Base-by-base conservation (phyloP, 2,113 vertebrate genomes). In the Anarrhichthys ocellatus region DNA sequence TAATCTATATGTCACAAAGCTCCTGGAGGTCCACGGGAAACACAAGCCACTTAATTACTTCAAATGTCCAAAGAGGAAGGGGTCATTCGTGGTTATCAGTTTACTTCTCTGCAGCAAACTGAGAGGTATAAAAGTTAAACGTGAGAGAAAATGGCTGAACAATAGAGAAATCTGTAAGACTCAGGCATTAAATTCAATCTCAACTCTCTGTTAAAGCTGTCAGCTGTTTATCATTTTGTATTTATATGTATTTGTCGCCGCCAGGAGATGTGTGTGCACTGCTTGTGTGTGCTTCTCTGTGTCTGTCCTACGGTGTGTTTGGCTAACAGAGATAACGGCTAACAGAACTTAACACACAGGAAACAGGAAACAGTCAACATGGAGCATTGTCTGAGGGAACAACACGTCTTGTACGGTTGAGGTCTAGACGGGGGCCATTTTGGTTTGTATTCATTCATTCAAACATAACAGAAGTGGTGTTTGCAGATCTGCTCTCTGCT, bases 1-100 rank as follows among this genome's bases (percentile, higher is more conserved):
- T 14, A 52, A 52, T 52, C 63, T 20, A 54, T 36, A 17, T 9
- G 46, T 38, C 56, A 54, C 40, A 62, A 29, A 36, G 56, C 20
- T 73, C 76, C 14, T 29, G 38, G 9, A 40, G 18, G 52, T 58
- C 32, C 38, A 9, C 18, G 2, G 14, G 14, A 20, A 72, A 72
- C 67, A 77, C 13, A 32, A 24, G 1, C 22, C 38, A 71, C 48
- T 63, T 46, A 76, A 48, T 82, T 48, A 46, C 22, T n/a, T 77
- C 8, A 48, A 77, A 71, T n/a, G 61, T 22, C 32, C 5, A 6
- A 9, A 58, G 27, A 58, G 38, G 11, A n/a, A 3, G n/a, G 9
- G 50, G 52, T 73, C 62, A 18, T 9, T 9, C 0, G 36, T 18
- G 38, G 38, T 59, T 59, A 72, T 58, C 29, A 11, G 42, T 58